Conservation (phyloP, 2,888 invertebrate genomes). For the Agriopis marginaria region DNA sequence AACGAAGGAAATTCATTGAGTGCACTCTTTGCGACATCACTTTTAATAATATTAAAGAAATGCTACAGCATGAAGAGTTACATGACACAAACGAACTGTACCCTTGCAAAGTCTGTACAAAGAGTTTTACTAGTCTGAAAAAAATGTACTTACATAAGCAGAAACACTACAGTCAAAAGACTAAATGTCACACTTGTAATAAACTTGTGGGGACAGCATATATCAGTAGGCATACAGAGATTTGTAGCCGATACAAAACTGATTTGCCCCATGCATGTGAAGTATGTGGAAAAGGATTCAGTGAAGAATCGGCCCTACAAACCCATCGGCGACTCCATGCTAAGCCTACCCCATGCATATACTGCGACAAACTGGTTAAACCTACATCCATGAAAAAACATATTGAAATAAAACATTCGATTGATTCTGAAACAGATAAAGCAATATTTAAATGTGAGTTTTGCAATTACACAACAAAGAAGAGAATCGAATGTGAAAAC, state of each 20-base stretch:
- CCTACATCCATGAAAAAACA: slow-evolving; percentile 55
- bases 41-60: slow-evolving; percentile 57
- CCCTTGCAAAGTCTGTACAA: slow-evolving; percentile 61
- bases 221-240: slow-evolving; percentile 55
- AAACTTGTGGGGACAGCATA: slow-evolving; percentile 57
- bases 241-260: slow-evolving; percentile 49
- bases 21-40: slow-evolving; percentile 63
- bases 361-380: slow-evolving; percentile 53
- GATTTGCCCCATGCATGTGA: slow-evolving; percentile 53
- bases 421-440: slow-evolving; percentile 1
- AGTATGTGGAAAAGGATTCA: slow-evolving; percentile 56
- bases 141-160: slow-evolving; percentile 62
- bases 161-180: slow-evolving; percentile 58
- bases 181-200: slow-evolving; percentile 57
- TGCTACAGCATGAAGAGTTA: slow-evolving; percentile 56
- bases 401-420: slow-evolving; percentile 51
- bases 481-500: slow-evolving; percentile 39
- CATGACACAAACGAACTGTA: slow-evolving; percentile 53
- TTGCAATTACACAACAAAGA: slow-evolving; percentile 34
- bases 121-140: slow-evolving; percentile 55
- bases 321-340: slow-evolving; percentile 54
- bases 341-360: slow-evolving; percentile 51
- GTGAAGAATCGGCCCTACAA: slow-evolving; percentile 48
- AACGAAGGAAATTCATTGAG: slow-evolving; percentile 60
- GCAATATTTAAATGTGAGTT: slow-evolving; percentile 25